These are phyloP conservation scores for Epinephelus malabaricus DNA, from an alignment of 2,797 vertebrate species.

Conservation along the genomic window DNA sequence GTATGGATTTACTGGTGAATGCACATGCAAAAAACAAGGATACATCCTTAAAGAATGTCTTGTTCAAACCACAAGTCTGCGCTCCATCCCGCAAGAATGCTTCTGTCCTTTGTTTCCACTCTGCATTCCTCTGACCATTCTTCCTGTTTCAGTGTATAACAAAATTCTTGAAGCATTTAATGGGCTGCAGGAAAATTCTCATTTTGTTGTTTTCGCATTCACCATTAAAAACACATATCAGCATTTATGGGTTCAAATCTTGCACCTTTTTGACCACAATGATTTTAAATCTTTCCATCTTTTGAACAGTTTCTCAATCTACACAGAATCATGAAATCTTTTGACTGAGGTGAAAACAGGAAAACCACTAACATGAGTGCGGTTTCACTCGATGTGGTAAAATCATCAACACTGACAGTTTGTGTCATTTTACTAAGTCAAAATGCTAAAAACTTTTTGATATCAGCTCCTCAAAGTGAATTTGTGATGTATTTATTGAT, in stretches of 20 bases:
- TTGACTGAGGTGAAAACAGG: neutral
- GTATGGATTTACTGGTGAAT: neutral
- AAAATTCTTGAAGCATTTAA: neutral
- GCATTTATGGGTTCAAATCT: neutral
- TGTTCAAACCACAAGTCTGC: neutral
- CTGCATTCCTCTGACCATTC: conserved; percentile 13
- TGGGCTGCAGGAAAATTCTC: neutral
- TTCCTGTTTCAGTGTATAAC: neutral
- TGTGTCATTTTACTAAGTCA: neutral
- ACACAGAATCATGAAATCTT: neutral
- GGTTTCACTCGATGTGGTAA: neutral
- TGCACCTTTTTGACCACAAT: neutral
- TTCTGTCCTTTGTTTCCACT: conserved; percentile 25
- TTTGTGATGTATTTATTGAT: too few relatives aligned
- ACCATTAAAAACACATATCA: neutral
- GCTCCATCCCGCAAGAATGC: neutral
- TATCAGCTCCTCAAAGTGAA: neutral
- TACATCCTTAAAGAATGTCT: neutral
- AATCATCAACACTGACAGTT: too few relatives aligned
- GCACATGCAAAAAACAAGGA: neutral
- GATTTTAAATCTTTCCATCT: too few relatives aligned
- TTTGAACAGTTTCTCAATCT: neutral
- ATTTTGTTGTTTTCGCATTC: neutral
- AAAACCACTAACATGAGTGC: neutral
- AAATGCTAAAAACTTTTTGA: neutral